Conservation (phyloP, 2,797 vertebrate species). For the Mycteria americana region DNA sequence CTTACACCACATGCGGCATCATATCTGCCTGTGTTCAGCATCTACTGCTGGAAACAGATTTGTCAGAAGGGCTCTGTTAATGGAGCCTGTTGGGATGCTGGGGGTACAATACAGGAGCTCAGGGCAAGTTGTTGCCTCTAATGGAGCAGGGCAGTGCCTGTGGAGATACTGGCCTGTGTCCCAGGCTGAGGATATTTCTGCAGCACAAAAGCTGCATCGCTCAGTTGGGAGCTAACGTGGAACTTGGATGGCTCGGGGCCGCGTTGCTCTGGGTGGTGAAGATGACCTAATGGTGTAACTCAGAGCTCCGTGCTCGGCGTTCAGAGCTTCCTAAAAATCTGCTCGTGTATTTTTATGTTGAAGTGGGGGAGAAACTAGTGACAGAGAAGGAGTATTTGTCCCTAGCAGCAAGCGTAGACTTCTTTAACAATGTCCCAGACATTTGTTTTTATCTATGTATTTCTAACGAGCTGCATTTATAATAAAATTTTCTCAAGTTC, state of each 20-base stretch:
- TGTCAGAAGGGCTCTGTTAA: neutral
- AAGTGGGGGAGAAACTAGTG: neutral
- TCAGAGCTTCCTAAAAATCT: neutral
- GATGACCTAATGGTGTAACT: neutral
- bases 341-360: neutral
- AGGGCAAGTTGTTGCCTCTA: neutral
- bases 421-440: neutral
- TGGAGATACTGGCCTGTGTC: neutral
- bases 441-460: neutral
- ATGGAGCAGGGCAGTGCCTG: slow-evolving; percentile 11
- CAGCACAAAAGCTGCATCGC: neutral
- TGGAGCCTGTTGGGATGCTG: neutral
- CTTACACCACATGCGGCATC: rapidly evolving
- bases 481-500: neutral
- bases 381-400: neutral
- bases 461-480: neutral
- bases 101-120: neutral
- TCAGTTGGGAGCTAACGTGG: neutral
- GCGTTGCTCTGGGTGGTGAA: neutral
- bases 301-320: rapidly evolving
- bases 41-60: neutral
- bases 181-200: neutral
- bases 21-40: neutral
- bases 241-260: neutral
- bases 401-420: neutral